Conservation (phyloP, 1,140 invertebrate genomes). For the Bombus balteatus region DNA sequence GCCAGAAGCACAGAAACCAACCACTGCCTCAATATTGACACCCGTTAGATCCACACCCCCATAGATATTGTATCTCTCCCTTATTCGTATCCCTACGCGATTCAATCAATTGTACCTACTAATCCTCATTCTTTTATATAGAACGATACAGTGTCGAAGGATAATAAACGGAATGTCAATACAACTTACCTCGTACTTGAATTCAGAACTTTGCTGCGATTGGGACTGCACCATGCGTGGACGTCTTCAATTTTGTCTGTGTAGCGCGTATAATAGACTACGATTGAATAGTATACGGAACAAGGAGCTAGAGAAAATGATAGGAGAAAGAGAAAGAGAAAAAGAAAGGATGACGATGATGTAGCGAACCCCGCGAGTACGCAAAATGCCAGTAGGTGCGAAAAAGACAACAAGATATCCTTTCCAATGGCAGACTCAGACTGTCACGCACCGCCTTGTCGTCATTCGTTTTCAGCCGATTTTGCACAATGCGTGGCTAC, state of each 20-base stretch:
- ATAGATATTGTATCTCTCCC: conserved; percentile 25
- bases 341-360: conserved; percentile 35
- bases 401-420: conserved; percentile 56
- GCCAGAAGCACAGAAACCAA: conserved; percentile 43
- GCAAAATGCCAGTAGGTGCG: conserved; percentile 32
- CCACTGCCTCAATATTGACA: conserved; percentile 35
- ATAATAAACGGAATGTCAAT: conserved; percentile 12
- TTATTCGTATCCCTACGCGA: conserved; percentile 13
- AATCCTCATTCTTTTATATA: neutral
- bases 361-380: conserved; percentile 38
- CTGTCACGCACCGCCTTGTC: conserved; percentile 47
- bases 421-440: conserved; percentile 58
- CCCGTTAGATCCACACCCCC: conserved; percentile 49
- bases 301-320: conserved; percentile 12
- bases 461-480: conserved; percentile 57
- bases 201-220: conserved; percentile 44
- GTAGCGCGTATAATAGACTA: conserved; percentile 22
- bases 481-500: conserved; percentile 51
- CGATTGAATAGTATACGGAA: conserved; percentile 20
- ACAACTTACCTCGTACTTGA: conserved; percentile 60
- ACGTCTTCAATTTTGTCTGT: conserved; percentile 33
- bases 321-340: neutral
- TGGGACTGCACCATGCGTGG: conserved; percentile 43
- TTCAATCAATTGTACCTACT: conserved; percentile 43
- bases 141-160: neutral